phyloP scores from a whole-genome alignment of 2,888 invertebrate species.

The Eristalinus sepulchralis region DNA sequence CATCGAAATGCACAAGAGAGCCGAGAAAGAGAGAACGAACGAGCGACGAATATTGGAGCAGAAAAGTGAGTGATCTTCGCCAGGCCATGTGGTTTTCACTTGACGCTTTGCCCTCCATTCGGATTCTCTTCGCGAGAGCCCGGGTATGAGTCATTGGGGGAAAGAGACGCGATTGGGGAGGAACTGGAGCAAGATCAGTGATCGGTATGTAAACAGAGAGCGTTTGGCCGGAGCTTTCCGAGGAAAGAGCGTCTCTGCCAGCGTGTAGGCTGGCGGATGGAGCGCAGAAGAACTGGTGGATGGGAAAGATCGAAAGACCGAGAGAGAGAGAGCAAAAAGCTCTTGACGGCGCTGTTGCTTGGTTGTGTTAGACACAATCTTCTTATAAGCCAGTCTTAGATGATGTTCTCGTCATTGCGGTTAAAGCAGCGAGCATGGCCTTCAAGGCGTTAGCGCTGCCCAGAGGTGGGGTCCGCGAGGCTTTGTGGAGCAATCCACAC shows the following conservation, averaged over 20 bases:
- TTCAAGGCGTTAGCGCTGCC: conserved; percentile 63
- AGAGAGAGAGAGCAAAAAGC: conserved; percentile 43
- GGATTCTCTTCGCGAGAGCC: conserved; percentile 32
- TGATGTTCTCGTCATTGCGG: conserved; percentile 69
- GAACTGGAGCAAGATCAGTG: conserved; percentile 53
- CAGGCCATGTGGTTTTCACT: conserved; percentile 43
- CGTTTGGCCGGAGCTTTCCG: conserved; percentile 22
- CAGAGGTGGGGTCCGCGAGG: conserved; percentile 55
- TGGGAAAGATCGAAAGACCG: neutral
- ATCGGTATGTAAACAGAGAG: conserved; percentile 65
- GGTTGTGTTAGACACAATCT: conserved; percentile 18
- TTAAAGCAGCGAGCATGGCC: conserved; percentile 64
- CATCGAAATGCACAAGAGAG: conserved; percentile 63
- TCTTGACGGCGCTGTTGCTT: conserved; percentile 1
- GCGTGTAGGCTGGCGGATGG: conserved; percentile 1
- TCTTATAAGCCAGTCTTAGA: conserved; percentile 61
- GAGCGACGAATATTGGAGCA: neutral
- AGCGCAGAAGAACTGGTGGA: conserved; percentile 10
- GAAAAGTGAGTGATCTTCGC: neutral
- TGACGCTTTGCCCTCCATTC: neutral
- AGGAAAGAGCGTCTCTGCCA: conserved; percentile 51
- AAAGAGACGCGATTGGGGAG: neutral
- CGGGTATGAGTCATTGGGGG: conserved; percentile 36
- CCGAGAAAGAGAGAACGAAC: neutral
- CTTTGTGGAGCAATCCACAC: conserved; percentile 14